Conservation (phyloP, 2,797 vertebrate species). For the Chloroceryle inda region DNA sequence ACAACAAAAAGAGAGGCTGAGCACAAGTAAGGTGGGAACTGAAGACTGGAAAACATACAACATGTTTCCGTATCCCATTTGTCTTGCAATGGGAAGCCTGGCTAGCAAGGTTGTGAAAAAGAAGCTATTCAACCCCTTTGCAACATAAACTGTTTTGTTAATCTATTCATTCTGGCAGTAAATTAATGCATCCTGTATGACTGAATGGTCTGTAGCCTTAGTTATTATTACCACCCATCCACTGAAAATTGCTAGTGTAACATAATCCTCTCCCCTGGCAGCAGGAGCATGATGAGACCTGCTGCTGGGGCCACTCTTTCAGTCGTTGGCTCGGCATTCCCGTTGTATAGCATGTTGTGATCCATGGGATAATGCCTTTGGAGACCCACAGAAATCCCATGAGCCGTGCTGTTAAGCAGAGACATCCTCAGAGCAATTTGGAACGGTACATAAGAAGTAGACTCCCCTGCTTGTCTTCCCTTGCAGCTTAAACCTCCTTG, state of each 20-base stretch:
- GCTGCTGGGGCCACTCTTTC: background rate
- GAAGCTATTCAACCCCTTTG: background rate
- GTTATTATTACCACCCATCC: background rate
- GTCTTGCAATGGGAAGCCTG: background rate
- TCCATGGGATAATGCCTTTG: rapidly evolving
- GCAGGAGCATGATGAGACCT: background rate
- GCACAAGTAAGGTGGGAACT: background rate
- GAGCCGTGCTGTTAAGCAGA: background rate
- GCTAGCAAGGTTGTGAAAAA: background rate
- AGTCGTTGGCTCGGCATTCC: background rate
- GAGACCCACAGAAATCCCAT: background rate
- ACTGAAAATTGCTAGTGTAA: conserved; percentile 5
- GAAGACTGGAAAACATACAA: background rate
- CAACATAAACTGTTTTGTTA: conserved; percentile 5
- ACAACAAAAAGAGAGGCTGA: background rate
- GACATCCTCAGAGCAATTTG: background rate
- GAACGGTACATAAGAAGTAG: background rate
- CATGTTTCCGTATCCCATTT: background rate
- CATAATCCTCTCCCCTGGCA: background rate
- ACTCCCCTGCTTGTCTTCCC: background rate
- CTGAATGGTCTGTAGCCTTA: background rate
- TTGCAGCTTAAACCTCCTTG: background rate
- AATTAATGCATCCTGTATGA: conserved; percentile 23
- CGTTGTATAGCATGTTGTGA: background rate
- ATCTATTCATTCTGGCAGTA: conserved; percentile 15